phyloP scores from a whole-genome alignment of 1,140 invertebrate genomes.

The Holotrichia oblita region DNA sequence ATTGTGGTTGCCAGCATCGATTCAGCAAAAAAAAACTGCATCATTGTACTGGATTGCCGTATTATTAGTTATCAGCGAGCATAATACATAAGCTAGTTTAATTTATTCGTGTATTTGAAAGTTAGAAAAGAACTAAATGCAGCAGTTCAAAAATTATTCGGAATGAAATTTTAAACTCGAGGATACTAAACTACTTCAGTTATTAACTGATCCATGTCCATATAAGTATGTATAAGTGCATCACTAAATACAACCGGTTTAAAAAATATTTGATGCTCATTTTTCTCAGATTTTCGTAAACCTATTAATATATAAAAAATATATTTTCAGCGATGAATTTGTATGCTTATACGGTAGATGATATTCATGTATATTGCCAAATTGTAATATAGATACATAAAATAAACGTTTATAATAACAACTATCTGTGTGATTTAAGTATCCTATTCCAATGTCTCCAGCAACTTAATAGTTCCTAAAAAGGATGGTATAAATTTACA shows the following conservation, averaged over 20 bases:
- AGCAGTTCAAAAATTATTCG: background rate
- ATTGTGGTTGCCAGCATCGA: background rate
- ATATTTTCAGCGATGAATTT: conserved; percentile 47
- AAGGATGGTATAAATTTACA: no score
- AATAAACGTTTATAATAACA: conserved; percentile 52
- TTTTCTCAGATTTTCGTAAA: background rate
- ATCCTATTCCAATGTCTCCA: no score
- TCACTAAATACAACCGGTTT: no score
- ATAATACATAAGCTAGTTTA: background rate
- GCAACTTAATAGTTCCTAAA: no score
- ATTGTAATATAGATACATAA: conserved; percentile 52
- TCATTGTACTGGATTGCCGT: no score
- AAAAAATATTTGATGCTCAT: conserved; percentile 1
- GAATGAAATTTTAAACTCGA: background rate
- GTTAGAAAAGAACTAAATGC: background rate
- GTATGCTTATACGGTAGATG: conserved; percentile 52
- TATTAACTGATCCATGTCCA: no score
- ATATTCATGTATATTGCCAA: conserved; percentile 52
- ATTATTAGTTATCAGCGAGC: no score
- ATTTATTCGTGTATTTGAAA: no score
- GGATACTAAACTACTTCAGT: no score
- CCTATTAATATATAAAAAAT: conserved; percentile 28
- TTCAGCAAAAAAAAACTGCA: background rate
- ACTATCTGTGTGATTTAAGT: background rate
- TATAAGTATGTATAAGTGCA: no score